These are phyloP conservation scores for Monomorium pharaonis DNA, from an alignment of 1,140 invertebrate genomes.

Conservation along the genomic window DNA sequence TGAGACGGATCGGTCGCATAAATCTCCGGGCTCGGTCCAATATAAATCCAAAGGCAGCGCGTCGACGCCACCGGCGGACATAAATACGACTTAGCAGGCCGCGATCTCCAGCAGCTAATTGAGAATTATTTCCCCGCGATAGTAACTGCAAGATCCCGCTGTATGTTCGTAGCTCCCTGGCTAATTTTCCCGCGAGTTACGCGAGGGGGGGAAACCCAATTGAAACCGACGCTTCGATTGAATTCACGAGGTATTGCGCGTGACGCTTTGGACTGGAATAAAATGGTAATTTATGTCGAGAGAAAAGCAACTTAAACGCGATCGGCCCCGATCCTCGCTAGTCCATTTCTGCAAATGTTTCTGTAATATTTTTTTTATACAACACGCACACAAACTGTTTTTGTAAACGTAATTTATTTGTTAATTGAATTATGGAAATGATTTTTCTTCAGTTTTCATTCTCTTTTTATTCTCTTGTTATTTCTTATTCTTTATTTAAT, in stretches of 20 bases:
- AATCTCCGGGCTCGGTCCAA: conserved; percentile 76
- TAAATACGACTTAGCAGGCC: conserved; percentile 80
- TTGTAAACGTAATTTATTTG: not conserved
- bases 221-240: conserved; percentile 56
- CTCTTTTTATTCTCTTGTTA: not conserved
- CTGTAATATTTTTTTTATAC: not conserved
- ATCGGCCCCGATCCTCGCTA: not conserved
- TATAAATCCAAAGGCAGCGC: conserved; percentile 74
- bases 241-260: conserved; percentile 48
- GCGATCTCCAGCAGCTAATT: conserved; percentile 77
- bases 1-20: conserved; percentile 80
- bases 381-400: not conserved
- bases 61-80: conserved; percentile 70
- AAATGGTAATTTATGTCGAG: conserved; percentile 43
- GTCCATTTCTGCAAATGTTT: not conserved
- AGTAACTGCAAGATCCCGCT: conserved; percentile 52
- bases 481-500: not conserved
- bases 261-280: conserved; percentile 25
- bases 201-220: conserved; percentile 57
- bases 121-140: conserved; percentile 81
- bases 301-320: not conserved
- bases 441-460: not conserved
- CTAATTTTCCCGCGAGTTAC: conserved; percentile 70
- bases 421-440: not conserved
- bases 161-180: not conserved